Conservation (phyloP, 2,113 vertebrate genomes). For the Geothlypis trichas region DNA sequence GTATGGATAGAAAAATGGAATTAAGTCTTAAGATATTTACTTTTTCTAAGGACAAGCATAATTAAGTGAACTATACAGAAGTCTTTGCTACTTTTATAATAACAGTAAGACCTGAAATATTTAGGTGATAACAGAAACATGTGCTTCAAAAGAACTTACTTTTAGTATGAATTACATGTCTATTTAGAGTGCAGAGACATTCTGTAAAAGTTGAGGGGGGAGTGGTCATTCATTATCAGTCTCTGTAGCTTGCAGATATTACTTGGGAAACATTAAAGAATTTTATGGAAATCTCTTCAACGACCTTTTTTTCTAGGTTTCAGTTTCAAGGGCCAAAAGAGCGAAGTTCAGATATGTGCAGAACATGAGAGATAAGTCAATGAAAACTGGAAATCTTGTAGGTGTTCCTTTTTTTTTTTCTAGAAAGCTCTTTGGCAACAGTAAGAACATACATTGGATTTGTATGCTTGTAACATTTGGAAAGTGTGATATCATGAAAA, state of each 20-base stretch:
- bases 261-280: neutral
- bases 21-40: neutral
- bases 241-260: neutral
- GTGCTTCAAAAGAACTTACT: neutral
- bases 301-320: neutral
- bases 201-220: neutral
- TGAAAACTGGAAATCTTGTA: conserved; percentile 1
- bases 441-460: conserved; percentile 17
- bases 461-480: conserved; percentile 55
- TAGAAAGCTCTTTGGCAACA: conserved; percentile 23
- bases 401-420: neutral
- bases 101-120: neutral
- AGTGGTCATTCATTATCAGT: neutral
- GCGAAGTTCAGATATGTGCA: neutral
- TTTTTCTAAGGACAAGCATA: neutral
- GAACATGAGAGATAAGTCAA: neutral
- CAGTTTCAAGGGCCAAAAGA: neutral
- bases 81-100: neutral
- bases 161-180: neutral
- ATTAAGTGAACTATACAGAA: neutral
- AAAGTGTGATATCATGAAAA: conserved; percentile 54
- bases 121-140: neutral
- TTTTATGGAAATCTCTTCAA: neutral
- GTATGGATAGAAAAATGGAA: neutral
- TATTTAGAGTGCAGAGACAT: neutral